Conservation (phyloP, 1,140 invertebrate genomes). For the Temnothorax nylanderi region DNA sequence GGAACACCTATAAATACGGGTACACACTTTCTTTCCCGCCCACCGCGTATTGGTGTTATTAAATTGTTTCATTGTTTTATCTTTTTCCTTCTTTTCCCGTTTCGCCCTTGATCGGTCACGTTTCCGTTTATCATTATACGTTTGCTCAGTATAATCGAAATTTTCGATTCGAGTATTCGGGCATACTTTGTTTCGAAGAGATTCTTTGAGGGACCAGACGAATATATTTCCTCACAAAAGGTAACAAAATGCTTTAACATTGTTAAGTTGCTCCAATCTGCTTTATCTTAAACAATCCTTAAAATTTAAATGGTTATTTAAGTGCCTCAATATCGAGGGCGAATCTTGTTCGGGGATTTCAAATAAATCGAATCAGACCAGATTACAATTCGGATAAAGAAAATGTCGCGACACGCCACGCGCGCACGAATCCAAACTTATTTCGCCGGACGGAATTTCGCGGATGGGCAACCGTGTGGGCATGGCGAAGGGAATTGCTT, state of each 20-base stretch:
- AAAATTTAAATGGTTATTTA: background rate
- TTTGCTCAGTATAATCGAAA: background rate
- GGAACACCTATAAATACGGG: slow-evolving; percentile 40
- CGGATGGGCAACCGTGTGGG: background rate
- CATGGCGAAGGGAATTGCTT: slow-evolving; percentile 37
- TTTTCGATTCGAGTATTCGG: background rate
- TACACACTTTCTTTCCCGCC: background rate
- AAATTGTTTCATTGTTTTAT: slow-evolving; percentile 77
- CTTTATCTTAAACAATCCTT: background rate
- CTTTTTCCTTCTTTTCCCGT: background rate
- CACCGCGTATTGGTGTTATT: slow-evolving; percentile 65
- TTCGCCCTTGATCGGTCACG: background rate
- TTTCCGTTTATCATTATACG: slow-evolving; percentile 8
- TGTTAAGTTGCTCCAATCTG: background rate
- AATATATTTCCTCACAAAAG: background rate
- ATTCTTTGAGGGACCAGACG: background rate
- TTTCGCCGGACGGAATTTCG: slow-evolving; percentile 10
- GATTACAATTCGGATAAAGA: slow-evolving; percentile 22
- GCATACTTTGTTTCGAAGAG: background rate
- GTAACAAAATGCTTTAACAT: background rate
- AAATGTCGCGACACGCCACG: background rate
- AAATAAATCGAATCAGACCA: background rate
- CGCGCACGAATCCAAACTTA: slow-evolving; percentile 51
- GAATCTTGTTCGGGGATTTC: background rate
- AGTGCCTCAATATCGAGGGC: no score